Evolutionary conservation across 2,888 invertebrate genomes (phyloP), one percentile per base, ranked within the genome.

Genomic region (Drosophila tanythrix): DNA sequence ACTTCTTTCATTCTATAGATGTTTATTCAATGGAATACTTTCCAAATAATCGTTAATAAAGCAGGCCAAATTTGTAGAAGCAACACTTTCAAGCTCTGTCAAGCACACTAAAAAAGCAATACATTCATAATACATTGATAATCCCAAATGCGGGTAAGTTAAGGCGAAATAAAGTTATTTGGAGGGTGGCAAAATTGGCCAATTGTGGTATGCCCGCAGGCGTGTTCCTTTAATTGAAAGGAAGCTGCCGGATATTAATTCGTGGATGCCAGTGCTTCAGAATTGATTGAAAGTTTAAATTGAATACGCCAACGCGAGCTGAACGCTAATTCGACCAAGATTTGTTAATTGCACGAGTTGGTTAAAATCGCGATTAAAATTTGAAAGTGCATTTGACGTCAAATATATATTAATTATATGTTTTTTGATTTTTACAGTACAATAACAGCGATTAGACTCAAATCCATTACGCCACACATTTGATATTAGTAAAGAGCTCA

Each of bases 191-290:
- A 18, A 58, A 25, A 73, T 52, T 35, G 15, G 56, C 25, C 36
- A 38, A 55, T 38, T 56, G 57, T 35, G 27, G 11, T 18, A 50
- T 33, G 57, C 43, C 81, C 59, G 10, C 56, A 18, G 83, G 82
- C 81, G 43, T 70, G 58, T 56, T 56, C 35, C 43, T 70, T 64
- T 71, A 74, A 82, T 73, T 52, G 60, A 72, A 51, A 46, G 79
- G 72, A 66, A 65, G 27, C 27, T 7, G 33, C 35, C 60, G 70
- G 31, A 72, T 64, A 72, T 79, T 78, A 55, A 72, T 66, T 66
- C 33, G 15, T 21, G 55, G 11, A 31, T 29, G 29, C 8, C 38
- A 6, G 35, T 27, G 62, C 67, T 76, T 59, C 33, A 66, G 40
- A 55, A 38, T 13, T 53, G 35, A 73, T 73, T 53, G 56, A 56